These are phyloP conservation scores for Tangara arthus DNA, from an alignment of 2,797 vertebrate genomes.

Conservation along the genomic window DNA sequence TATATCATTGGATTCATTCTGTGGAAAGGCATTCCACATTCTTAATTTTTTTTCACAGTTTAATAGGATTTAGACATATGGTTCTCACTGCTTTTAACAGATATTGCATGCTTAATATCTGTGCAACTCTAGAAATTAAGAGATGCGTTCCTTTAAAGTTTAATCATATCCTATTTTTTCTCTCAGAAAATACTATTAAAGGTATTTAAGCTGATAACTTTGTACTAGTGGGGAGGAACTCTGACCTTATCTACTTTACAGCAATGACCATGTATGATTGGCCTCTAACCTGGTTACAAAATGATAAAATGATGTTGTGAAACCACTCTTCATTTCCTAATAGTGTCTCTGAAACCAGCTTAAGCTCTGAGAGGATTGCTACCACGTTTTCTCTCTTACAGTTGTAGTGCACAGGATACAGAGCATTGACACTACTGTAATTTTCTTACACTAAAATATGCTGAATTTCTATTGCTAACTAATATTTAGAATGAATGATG, in stretches of 20 bases:
- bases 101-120: not conserved
- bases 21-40: not conserved
- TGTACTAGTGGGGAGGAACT: not conserved
- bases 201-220: constrained; percentile 13
- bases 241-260: constrained; percentile 29
- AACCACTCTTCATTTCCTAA: constrained; percentile 52
- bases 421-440: not conserved
- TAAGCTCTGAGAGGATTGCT: not conserved
- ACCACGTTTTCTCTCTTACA: not conserved
- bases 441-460: constrained; percentile 1
- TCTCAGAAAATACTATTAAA: not conserved
- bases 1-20: not conserved
- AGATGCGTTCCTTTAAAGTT: not conserved
- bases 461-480: not conserved
- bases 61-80: not conserved
- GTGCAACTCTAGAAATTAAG: not conserved
- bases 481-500: constrained; percentile 1
- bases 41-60: not conserved
- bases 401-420: not conserved
- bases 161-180: not conserved
- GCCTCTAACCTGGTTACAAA: constrained; percentile 59
- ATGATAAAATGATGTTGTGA: constrained; percentile 51
- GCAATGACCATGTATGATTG: not conserved
- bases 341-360: constrained; percentile 33
- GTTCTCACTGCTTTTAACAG: not conserved